These are phyloP conservation scores for Vollenhovia emeryi DNA, from an alignment of 1,140 invertebrate genomes.

Conservation along the genomic window DNA sequence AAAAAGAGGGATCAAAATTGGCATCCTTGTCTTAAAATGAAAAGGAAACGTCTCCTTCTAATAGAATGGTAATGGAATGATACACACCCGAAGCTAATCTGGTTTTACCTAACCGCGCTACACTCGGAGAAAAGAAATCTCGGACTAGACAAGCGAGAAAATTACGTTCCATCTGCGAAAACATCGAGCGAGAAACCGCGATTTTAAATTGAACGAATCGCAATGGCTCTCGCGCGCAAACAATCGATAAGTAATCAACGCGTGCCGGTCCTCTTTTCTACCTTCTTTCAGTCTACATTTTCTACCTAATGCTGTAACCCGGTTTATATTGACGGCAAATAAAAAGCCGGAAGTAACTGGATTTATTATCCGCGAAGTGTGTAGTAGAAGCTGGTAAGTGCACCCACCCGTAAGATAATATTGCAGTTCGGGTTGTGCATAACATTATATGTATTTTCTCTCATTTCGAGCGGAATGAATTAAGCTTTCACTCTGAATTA, in stretches of 20 bases:
- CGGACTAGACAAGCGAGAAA: slow-evolving; percentile 61
- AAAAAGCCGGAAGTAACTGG: slow-evolving; percentile 53
- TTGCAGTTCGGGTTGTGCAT: slow-evolving; percentile 27
- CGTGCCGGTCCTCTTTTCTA: slow-evolving; percentile 24
- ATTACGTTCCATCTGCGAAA: slow-evolving; percentile 66
- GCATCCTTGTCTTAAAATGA: not conserved
- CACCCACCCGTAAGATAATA: slow-evolving; percentile 46
- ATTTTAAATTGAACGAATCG: slow-evolving; percentile 63
- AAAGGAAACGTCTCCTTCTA: slow-evolving; percentile 12
- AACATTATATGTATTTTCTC: slow-evolving; percentile 12
- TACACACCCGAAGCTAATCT: slow-evolving; percentile 66
- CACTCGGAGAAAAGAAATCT: slow-evolving; percentile 35
- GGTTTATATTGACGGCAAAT: slow-evolving; percentile 4
- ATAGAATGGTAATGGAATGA: slow-evolving; percentile 47
- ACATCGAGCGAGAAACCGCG: slow-evolving; percentile 60
- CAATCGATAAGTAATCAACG: slow-evolving; percentile 73
- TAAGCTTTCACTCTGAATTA: not conserved
- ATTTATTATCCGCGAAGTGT: slow-evolving; percentile 40
- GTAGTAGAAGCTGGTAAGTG: slow-evolving; percentile 36
- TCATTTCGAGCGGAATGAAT: not conserved
- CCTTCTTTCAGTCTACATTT: slow-evolving; percentile 44
- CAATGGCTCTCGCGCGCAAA: slow-evolving; percentile 60
- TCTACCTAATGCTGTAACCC: not conserved
- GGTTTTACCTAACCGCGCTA: slow-evolving; percentile 56
- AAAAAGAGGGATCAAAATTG: not conserved